Evolutionary conservation across 2,113 vertebrate species (phyloP).

Genomic region (Muntiacus muntjak): DNA sequence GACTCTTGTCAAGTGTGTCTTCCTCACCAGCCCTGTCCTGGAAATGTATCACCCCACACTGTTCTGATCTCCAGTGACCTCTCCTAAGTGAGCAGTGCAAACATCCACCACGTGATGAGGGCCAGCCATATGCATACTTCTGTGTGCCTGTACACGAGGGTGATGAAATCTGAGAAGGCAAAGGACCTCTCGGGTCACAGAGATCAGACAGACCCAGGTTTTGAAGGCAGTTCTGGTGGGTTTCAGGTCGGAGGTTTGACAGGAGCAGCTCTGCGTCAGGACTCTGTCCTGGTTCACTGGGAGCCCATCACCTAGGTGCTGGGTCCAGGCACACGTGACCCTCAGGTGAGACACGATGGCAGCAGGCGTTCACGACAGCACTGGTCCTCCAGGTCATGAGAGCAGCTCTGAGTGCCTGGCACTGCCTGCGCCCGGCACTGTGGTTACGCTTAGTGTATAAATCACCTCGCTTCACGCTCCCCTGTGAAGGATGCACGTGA

Average conservation of each 20-base stretch:
- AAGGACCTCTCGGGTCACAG: neutral
- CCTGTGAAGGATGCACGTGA: neutral
- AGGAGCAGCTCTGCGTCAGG: neutral
- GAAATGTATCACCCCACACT: neutral
- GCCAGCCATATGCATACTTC: neutral
- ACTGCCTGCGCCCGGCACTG: neutral
- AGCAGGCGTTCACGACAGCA: neutral
- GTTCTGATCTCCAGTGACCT: neutral
- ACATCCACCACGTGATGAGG: neutral
- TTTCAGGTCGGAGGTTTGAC: neutral
- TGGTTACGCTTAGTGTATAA: neutral
- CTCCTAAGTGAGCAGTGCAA: neutral
- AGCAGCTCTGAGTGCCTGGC: neutral
- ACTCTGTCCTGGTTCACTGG: neutral
- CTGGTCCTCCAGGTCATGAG: neutral
- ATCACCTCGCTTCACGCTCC: no score
- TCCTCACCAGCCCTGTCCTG: neutral
- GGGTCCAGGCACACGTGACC: neutral
- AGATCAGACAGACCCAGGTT: neutral
- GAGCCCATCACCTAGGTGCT: neutral
- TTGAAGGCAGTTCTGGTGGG: neutral
- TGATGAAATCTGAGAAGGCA: accelerated
- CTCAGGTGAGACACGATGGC: neutral
- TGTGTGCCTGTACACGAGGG: neutral
- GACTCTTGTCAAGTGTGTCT: neutral